Evolutionary conservation across 2,888 invertebrate species (phyloP).

Genomic region (Macrophya annulata): DNA sequence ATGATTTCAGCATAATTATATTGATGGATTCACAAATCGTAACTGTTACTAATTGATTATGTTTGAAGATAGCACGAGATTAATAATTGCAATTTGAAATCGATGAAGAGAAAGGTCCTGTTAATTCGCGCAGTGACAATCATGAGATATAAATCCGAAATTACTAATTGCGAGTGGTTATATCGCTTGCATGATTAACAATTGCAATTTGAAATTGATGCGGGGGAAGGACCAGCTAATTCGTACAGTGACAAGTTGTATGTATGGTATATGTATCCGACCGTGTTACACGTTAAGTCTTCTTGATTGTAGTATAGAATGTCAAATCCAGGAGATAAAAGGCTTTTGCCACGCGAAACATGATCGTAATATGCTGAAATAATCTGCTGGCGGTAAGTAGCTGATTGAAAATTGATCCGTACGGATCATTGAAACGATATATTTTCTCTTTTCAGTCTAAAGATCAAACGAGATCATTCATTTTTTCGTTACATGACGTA

Average conservation of each 20-base stretch:
- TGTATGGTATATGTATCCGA: neutral
- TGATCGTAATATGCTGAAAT: constrained; percentile 10
- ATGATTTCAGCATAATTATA: no score
- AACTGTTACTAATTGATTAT: neutral
- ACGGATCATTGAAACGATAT: neutral
- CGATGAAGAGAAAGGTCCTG: neutral
- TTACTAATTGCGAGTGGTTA: neutral
- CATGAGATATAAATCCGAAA: neutral
- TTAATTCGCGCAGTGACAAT: constrained; percentile 8
- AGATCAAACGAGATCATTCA: neutral
- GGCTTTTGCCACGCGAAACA: neutral
- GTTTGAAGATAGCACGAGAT: neutral
- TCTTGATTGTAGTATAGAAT: constrained; percentile 11
- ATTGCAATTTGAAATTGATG: neutral
- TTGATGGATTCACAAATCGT: neutral
- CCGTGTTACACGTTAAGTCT: neutral
- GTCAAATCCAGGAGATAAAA: constrained; percentile 6
- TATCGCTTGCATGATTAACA: neutral
- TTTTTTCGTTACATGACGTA: neutral
- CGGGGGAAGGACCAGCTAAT: neutral
- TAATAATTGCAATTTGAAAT: neutral
- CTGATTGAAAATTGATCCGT: constrained; percentile 25
- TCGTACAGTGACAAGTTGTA: neutral
- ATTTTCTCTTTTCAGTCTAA: neutral
- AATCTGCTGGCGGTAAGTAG: neutral